Percentiles rank a stretch among this genome's conserved stretches.
Conservation (phyloP, 2,797 vertebrate species). For the Tolypeutes matacus region DNA sequence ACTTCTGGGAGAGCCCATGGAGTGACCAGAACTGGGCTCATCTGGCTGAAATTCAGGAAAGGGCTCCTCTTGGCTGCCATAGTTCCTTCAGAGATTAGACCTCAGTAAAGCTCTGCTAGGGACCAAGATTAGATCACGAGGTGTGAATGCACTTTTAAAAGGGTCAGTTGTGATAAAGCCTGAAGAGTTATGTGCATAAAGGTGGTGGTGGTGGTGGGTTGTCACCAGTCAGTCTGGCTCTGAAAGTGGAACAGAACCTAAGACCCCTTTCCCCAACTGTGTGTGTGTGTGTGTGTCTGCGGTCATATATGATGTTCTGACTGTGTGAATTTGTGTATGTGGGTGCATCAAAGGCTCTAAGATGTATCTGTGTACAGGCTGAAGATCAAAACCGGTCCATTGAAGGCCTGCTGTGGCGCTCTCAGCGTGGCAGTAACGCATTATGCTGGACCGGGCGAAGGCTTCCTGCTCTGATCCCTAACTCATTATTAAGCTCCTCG, state of each 20-base stretch:
- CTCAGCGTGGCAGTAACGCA: not conserved
- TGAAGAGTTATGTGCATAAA: not conserved
- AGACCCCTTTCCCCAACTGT: rapidly evolving
- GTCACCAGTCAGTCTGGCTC: not conserved
- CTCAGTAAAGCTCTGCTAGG: not conserved
- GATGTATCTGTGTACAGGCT: not conserved
- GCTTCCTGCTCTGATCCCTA: slow-evolving; percentile 77
- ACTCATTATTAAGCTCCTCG: slow-evolving; percentile 69
- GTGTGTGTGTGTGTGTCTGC: not conserved
- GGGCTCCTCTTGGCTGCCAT: not conserved
- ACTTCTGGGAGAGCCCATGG: not conserved
- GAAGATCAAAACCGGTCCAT: not conserved
- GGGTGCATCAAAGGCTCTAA: not conserved
- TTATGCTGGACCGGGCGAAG: not conserved
- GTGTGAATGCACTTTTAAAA: not conserved
- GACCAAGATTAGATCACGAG: not conserved
- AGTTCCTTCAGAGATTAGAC: not conserved
- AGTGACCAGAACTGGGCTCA: not conserved
- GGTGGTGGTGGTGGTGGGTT: too few relatives aligned
- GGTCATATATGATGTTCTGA: not conserved
- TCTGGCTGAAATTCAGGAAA: not conserved
- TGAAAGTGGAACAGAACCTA: not conserved
- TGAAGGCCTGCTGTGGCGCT: not conserved
- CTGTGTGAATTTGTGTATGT: not conserved
- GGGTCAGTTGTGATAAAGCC: not conserved